Base-by-base conservation (phyloP, 2,113 vertebrate genomes). In the Lycaon pictus region DNA sequence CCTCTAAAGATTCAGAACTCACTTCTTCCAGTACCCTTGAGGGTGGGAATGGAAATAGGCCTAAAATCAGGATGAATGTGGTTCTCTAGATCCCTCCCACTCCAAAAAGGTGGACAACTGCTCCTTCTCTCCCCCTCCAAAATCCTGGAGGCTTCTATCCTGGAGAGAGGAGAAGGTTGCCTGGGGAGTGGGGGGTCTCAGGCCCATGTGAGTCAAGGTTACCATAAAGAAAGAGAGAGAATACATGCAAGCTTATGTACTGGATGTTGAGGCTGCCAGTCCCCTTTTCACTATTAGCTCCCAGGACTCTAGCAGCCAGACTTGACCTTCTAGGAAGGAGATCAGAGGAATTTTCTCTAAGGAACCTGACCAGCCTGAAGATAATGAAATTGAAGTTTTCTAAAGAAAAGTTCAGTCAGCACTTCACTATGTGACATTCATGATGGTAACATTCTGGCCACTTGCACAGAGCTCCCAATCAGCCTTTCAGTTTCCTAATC, bases 381-480 rank as follows among this genome's bases (percentile, higher is more conserved):
- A 48, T 7, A 67, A 67, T 37, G 15, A 15, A 32, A 74, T 2
- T 29, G 56, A 83, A 3, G 5, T 65, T 94, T 79, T 62, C 19
- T 7, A 43, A 82, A 84, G 51, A 72, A 81, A 37, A 82, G 20
- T 11, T 85, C 43, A 91, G 3, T 48, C 55, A 69, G 48, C 4
- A 29, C 20, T 27, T 72, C 58, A 69, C 3, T 32, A 16, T 2
- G 6, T 29, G 29, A 43, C 27, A 37, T 29, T 22, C 11, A 37
- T 3, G 32, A 11, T 8, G 8, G 10, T 0, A 4, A 77, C 32
- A 29, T 22, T 11, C 29, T 29, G 53, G 10, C 1, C 29, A n/a
- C 4, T 25, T 77, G 19, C 5, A 56, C 2, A 88, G 62, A 29
- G 16, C 4, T 84, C 17, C 37, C 7, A 58, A 35, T 7, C 27